Base-by-base conservation (phyloP, 2,888 invertebrate genomes). In the Drosophila anomelani region DNA sequence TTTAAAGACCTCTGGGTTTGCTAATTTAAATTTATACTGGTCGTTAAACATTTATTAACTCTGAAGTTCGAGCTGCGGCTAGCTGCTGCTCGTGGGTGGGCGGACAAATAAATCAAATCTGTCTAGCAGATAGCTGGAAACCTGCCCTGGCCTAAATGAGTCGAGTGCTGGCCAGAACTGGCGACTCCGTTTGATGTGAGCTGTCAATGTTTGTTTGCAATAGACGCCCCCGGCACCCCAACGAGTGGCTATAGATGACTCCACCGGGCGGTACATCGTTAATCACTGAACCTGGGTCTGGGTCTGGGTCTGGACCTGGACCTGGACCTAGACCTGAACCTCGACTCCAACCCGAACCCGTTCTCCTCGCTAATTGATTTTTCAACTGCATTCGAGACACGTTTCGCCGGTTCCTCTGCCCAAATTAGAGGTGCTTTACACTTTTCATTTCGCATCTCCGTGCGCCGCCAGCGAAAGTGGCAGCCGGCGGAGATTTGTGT, bases 61-160 rank as follows among this genome's bases (percentile, higher is more conserved):
- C 55, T 47, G 39, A 38, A 71, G 41, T 44, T 55, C 61, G 61
- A 68, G 46, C 64, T 34, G 63, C 56, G 49, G 55, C 56, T 58
- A 46, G 58, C 61, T 36, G 55, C 51, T 53, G 55, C 32, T 59
- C 75, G 79, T 82, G 85, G 80, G 85, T 88, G 88, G 85, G 70
- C 79, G 29, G 26, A 51, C 46, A 73, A 49, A 88, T 85, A 86
- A 85, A 85, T 85, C 85, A 85, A 80, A 86, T 80, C 84, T 77
- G 75, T 55, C 62, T 54, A 47, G 53, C 57, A 75, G 82, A 78
- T 82, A 79, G 57, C 77, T 76, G 73, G 49, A 53, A 64, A 71
- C 55, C 56, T 15, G 56, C 62, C 67, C 34, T 43, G 34, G 44
- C 34, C 53, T 44, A 71, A 54, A 63, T 61, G 41, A 20, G 15